Percentiles rank a stretch among this genome's conserved stretches.
Conservation (phyloP, 2,888 invertebrate species). For the Drosophila anceps region DNA sequence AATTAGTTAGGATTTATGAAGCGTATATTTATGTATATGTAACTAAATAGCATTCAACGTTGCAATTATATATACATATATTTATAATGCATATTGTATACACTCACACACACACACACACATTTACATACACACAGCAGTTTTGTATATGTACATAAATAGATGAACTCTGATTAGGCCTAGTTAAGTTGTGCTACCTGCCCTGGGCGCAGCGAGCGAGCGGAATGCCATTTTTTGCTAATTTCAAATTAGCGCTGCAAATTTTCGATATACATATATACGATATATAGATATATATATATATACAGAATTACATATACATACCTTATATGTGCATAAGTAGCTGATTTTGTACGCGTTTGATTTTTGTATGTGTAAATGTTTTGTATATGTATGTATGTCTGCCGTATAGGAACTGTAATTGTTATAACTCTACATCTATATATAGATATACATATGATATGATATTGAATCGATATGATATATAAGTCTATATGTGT, state of each 20-base stretch:
- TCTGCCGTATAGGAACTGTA: conserved; percentile 55
- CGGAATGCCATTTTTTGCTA: conserved; percentile 72
- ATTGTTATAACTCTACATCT: conserved; percentile 49
- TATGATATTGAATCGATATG: conserved; percentile 36
- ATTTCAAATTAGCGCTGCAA: conserved; percentile 76
- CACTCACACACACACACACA: conserved; percentile 12
- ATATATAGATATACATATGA: conserved; percentile 42
- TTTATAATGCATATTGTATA: conserved; percentile 29
- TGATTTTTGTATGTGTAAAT: conserved; percentile 65
- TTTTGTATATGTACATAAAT: conserved; percentile 56
- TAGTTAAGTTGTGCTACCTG: conserved; percentile 64
- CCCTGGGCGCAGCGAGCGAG: conserved; percentile 31
- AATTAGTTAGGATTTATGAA: conserved; percentile 73
- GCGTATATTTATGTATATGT: conserved; percentile 56
- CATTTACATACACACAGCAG: conserved; percentile 13
- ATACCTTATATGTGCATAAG: conserved; percentile 46
- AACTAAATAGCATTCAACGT: conserved; percentile 60
- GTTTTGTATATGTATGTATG: conserved; percentile 43
- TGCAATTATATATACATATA: conserved; percentile 57
- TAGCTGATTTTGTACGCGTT: conserved; percentile 69
- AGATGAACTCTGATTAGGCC: conserved; percentile 49
- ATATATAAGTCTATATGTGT: conserved; percentile 41
- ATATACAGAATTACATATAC: conserved; percentile 29
- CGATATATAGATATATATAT: conserved; percentile 35
- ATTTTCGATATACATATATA: conserved; percentile 59